Percentiles rank a stretch among this genome's conserved stretches.
Evolutionary conservation across 2,113 vertebrate species (phyloP).

Genomic region (Phalacrocorax brasilianus): DNA sequence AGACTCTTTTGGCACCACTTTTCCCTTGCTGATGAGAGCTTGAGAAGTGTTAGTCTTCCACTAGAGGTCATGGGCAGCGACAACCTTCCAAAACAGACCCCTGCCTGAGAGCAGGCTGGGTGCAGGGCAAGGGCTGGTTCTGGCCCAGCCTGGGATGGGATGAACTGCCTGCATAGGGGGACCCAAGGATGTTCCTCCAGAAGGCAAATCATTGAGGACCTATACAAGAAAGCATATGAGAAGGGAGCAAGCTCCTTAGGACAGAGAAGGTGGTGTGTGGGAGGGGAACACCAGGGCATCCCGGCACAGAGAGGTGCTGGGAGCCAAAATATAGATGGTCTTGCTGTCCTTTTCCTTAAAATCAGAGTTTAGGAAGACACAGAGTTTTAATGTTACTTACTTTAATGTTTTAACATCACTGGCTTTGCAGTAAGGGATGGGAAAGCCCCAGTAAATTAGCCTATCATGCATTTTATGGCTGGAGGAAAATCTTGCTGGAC

Average conservation of each 20-base stretch:
- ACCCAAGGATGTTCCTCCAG: not conserved
- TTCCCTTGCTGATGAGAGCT: not conserved
- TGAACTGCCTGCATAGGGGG: not conserved
- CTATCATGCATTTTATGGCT: not conserved
- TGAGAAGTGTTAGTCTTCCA: not conserved
- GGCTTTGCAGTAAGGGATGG: not conserved
- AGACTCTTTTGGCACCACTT: not conserved
- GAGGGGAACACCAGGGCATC: not conserved
- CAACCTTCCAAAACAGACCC: not conserved
- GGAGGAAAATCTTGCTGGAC: slow-evolving; percentile 16
- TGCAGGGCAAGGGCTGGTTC: not conserved
- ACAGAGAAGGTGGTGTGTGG: not conserved
- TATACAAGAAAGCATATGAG: not conserved
- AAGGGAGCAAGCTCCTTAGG: not conserved
- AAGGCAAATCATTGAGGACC: not conserved
- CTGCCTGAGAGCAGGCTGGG: fast-evolving
- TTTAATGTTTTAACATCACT: not conserved
- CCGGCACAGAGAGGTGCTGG: not conserved
- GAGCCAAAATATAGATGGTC: not conserved
- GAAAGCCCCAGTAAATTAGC: not conserved
- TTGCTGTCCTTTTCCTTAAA: not conserved
- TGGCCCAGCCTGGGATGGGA: not conserved
- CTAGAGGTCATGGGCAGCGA: not conserved
- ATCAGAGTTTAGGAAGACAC: not conserved
- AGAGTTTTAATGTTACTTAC: not conserved